Conservation (phyloP, 2,888 invertebrate genomes). For the Acanthosoma haemorrhoidale region DNA sequence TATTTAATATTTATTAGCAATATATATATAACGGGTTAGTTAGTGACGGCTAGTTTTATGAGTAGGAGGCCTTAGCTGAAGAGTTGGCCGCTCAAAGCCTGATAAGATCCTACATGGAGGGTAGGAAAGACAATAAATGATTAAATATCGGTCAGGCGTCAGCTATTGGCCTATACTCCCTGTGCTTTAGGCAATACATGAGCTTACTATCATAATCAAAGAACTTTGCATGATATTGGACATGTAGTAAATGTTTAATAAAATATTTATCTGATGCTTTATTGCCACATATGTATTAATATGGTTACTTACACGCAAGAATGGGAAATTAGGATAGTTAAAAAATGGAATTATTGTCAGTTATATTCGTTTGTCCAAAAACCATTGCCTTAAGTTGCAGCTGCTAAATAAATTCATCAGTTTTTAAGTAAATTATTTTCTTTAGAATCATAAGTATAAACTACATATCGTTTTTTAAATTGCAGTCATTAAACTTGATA, state of each 20-base stretch:
- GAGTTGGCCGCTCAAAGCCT: background rate
- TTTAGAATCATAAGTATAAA: no score
- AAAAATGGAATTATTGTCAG: no score
- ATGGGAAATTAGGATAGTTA: background rate
- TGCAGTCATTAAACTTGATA: no score
- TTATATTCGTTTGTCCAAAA: no score
- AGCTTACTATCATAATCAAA: constrained; percentile 31
- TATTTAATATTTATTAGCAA: constrained; percentile 30
- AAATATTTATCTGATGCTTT: constrained; percentile 20
- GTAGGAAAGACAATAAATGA: constrained; percentile 25
- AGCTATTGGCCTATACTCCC: constrained; percentile 17
- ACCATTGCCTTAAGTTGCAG: no score
- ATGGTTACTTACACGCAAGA: constrained; percentile 8
- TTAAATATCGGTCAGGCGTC: background rate
- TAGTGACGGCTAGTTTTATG: constrained; percentile 27
- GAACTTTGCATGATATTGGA: constrained; percentile 28
- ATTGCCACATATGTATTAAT: constrained; percentile 11
- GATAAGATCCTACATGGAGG: constrained; percentile 11
- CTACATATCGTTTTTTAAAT: no score
- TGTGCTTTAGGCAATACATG: constrained; percentile 29
- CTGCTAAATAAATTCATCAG: no score
- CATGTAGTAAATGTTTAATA: constrained; percentile 12
- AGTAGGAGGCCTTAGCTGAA: constrained; percentile 17
- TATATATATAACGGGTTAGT: constrained; percentile 32
- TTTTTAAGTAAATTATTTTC: no score